phyloP scores from a whole-genome alignment of 2,888 invertebrate genomes.

The Cecidostiba fungosa region DNA sequence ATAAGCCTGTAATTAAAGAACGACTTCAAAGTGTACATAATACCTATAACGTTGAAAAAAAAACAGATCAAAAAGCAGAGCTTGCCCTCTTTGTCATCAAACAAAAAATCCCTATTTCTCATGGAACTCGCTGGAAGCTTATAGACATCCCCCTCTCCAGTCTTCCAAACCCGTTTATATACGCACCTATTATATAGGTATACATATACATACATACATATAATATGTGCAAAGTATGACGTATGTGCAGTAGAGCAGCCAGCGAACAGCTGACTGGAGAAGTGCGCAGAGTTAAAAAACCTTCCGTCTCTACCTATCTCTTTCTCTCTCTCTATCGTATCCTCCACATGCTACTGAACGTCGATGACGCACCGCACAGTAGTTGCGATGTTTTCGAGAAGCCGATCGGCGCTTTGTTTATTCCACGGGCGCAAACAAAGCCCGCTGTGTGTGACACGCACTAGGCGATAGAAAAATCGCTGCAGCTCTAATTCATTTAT shows the following conservation, averaged over 20 bases:
- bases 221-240: neutral
- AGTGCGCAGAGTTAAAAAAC: neutral
- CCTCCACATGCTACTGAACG: neutral
- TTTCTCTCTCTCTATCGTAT: neutral
- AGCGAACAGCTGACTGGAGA: constrained; percentile 1
- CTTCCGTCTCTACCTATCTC: neutral
- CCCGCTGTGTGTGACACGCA: neutral
- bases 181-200: no score
- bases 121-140: constrained; percentile 2
- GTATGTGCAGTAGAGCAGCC: neutral
- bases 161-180: neutral
- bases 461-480: neutral
- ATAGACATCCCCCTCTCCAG: neutral
- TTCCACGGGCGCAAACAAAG: neutral
- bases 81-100: neutral
- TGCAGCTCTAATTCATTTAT: neutral
- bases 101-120: neutral
- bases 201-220: neutral
- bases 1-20: no score
- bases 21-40: constrained; percentile 8
- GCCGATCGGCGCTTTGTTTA: neutral
- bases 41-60: neutral
- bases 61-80: neutral
- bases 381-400: neutral
- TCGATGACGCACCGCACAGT: neutral